Conservation (phyloP, 2,797 vertebrate genomes). For the Crypturellus tataupa region DNA sequence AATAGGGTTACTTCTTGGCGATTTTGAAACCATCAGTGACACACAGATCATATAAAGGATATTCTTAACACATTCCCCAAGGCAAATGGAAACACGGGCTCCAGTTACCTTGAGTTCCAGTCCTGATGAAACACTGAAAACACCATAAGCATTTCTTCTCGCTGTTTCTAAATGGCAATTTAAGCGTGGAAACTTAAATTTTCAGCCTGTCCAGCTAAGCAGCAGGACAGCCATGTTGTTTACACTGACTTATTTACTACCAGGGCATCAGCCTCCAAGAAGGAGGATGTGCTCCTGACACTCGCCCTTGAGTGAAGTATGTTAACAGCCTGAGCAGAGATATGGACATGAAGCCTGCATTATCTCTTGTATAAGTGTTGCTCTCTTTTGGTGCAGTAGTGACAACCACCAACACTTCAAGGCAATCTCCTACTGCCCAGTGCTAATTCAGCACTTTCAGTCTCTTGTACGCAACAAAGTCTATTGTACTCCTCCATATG, state of each 20-base stretch:
- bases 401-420: neutral
- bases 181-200: neutral
- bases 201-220: neutral
- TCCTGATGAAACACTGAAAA: neutral
- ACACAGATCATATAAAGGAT: neutral
- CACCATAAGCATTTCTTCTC: neutral
- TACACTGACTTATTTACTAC: neutral
- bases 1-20: neutral
- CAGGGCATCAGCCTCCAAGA: neutral
- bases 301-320: neutral
- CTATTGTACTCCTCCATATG: neutral
- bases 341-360: conserved; percentile 18
- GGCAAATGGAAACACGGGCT: neutral
- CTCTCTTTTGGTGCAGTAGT: neutral
- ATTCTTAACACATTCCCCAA: neutral
- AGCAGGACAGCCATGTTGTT: neutral
- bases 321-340: neutral
- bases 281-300: neutral
- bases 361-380: neutral
- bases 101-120: neutral
- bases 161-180: neutral
- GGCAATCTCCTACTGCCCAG: neutral
- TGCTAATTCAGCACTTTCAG: neutral
- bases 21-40: neutral
- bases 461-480: neutral